Conservation (phyloP, 2,113 vertebrate species). For the Bucco capensis region DNA sequence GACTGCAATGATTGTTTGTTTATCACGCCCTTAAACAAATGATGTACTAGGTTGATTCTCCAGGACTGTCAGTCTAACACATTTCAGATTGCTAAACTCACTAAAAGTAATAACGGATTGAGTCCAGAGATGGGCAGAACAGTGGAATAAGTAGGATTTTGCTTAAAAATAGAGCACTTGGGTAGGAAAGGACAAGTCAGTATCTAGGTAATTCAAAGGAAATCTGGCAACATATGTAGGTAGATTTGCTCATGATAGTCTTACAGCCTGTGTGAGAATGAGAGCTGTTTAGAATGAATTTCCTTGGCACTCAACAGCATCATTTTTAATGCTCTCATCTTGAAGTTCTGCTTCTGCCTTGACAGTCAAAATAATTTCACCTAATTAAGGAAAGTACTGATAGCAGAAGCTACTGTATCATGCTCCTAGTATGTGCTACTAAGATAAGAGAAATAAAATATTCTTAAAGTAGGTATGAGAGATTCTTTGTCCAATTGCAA, state of each 20-base stretch:
- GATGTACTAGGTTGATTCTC: neutral
- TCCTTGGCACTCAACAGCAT: neutral
- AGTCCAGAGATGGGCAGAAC: neutral
- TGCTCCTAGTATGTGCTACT: neutral
- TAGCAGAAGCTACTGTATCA: neutral
- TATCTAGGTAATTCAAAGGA: neutral
- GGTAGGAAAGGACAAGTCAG: neutral
- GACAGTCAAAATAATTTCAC: neutral
- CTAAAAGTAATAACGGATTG: neutral
- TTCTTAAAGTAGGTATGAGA: neutral
- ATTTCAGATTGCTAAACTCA: neutral
- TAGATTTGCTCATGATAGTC: neutral
- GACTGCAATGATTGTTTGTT: neutral
- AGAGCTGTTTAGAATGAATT: neutral
- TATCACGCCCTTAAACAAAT: neutral
- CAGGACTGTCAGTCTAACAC: neutral
- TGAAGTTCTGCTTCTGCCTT: neutral
- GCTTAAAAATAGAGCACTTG: neutral
- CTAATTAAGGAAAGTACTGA: neutral
- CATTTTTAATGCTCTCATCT: neutral
- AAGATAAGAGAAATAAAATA: conserved; percentile 5
- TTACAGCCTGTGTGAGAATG: neutral
- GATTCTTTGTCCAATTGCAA: neutral
- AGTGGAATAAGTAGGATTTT: neutral
- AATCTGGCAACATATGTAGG: neutral